Evolutionary conservation across 2,113 vertebrate genomes (phyloP).

Genomic region (Pelecanoides urinatrix): DNA sequence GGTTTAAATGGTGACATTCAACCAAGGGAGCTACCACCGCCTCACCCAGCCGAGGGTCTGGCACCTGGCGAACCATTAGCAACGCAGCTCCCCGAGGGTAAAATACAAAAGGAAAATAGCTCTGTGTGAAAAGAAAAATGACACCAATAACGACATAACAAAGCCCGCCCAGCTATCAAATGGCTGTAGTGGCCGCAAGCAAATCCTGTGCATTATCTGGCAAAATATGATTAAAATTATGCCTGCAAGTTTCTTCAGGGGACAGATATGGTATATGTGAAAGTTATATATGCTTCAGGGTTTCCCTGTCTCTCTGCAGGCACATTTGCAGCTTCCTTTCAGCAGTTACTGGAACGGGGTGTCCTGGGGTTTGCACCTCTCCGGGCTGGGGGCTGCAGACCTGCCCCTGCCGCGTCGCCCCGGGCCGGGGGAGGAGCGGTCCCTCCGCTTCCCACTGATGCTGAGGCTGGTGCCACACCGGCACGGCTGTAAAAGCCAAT

Average conservation of each 20-base stretch:
- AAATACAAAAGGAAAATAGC: neutral
- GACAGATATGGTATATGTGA: neutral
- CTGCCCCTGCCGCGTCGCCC: neutral
- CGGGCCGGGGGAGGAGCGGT: neutral
- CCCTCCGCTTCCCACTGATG: rapidly evolving
- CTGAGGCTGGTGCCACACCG: rapidly evolving
- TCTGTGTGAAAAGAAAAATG: neutral
- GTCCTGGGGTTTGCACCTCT: neutral
- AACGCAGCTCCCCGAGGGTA: neutral
- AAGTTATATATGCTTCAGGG: neutral
- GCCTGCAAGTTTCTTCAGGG: neutral
- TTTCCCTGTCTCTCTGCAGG: neutral
- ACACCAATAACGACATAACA: rapidly evolving
- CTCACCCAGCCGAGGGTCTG: neutral
- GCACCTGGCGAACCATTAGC: neutral
- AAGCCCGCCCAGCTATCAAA: neutral
- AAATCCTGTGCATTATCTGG: neutral
- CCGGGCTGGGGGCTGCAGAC: neutral
- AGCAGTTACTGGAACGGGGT: neutral
- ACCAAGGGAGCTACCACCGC: neutral
- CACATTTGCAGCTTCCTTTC: neutral
- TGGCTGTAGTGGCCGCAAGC: neutral
- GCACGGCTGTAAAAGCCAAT: rapidly evolving
- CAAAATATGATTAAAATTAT: neutral
- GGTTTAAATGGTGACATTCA: neutral